These are phyloP conservation scores for Drosophila orosa DNA, from an alignment of 1,140 invertebrate genomes.

Conservation along the genomic window DNA sequence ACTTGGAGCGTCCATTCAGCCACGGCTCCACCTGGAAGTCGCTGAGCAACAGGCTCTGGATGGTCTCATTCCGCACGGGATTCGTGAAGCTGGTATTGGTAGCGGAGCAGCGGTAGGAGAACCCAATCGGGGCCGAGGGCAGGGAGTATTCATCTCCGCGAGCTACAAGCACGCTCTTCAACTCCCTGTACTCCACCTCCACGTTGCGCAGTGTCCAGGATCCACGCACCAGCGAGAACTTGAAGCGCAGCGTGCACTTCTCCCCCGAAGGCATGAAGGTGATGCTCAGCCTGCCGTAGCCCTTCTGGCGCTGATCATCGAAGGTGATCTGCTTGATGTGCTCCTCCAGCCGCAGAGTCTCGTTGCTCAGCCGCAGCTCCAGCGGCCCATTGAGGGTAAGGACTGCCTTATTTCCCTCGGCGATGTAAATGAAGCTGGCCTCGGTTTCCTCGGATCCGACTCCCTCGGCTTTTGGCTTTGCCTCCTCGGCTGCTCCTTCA, in stretches of 20 bases:
- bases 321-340: constrained; percentile 79
- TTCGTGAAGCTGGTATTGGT: constrained; percentile 84
- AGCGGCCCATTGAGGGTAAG: constrained; percentile 70
- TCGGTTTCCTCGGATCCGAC: constrained; percentile 55
- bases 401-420: constrained; percentile 77
- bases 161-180: constrained; percentile 62
- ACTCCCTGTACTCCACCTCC: constrained; percentile 84
- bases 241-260: constrained; percentile 73
- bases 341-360: constrained; percentile 56
- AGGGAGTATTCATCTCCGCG: constrained; percentile 71
- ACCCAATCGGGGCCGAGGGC: constrained; percentile 85
- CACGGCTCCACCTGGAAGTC: constrained; percentile 86
- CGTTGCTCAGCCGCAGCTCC: constrained; percentile 58
- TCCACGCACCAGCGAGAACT: constrained; percentile 76
- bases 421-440: constrained; percentile 72
- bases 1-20: constrained; percentile 85
- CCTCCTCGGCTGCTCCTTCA: constrained; percentile 1
- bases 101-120: constrained; percentile 85
- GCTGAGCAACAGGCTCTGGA: constrained; percentile 79
- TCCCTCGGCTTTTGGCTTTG: constrained; percentile 41
- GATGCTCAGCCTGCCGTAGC: constrained; percentile 69
- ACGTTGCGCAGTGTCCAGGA: constrained; percentile 86
- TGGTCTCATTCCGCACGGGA: constrained; percentile 73
- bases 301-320: constrained; percentile 71
- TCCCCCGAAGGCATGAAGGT: constrained; percentile 69